Conservation (phyloP, 2,113 vertebrate genomes). For the Cryptomyrus ogoouensis region DNA sequence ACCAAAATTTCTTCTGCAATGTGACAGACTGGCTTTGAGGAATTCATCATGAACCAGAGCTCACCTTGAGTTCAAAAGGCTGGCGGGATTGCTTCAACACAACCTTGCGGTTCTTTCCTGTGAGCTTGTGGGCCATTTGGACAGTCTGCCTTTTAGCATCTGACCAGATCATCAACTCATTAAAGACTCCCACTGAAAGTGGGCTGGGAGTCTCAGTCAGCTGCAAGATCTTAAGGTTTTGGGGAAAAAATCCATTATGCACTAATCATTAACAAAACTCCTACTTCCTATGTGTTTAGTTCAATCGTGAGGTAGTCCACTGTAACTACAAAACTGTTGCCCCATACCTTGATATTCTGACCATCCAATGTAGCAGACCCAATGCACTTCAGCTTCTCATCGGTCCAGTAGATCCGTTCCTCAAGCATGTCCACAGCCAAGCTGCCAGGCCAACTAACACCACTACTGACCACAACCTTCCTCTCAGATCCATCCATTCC, state of each 20-base stretch:
- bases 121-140: slow-evolving; percentile 69
- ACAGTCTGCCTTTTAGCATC: slow-evolving; percentile 70
- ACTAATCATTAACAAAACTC: not conserved
- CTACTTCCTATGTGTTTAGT: not conserved
- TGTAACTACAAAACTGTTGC: not conserved
- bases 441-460: slow-evolving; percentile 75
- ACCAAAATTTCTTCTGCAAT: not conserved
- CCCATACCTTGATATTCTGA: slow-evolving; percentile 62
- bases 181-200: slow-evolving; percentile 74
- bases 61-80: slow-evolving; percentile 77
- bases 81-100: slow-evolving; percentile 73
- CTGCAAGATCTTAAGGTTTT: slow-evolving; percentile 63
- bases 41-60: not conserved
- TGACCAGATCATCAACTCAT: slow-evolving; percentile 79
- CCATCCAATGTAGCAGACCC: slow-evolving; percentile 74
- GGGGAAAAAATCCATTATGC: not conserved
- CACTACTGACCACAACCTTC: slow-evolving; percentile 58
- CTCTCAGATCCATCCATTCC: slow-evolving; percentile 77
- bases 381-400: slow-evolving; percentile 75
- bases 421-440: slow-evolving; percentile 69
- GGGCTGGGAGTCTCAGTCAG: slow-evolving; percentile 68
- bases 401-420: slow-evolving; percentile 80
- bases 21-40: not conserved
- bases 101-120: slow-evolving; percentile 70
- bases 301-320: not conserved